Conservation (phyloP, 2,797 vertebrate genomes). For the Potorous gilbertii region DNA sequence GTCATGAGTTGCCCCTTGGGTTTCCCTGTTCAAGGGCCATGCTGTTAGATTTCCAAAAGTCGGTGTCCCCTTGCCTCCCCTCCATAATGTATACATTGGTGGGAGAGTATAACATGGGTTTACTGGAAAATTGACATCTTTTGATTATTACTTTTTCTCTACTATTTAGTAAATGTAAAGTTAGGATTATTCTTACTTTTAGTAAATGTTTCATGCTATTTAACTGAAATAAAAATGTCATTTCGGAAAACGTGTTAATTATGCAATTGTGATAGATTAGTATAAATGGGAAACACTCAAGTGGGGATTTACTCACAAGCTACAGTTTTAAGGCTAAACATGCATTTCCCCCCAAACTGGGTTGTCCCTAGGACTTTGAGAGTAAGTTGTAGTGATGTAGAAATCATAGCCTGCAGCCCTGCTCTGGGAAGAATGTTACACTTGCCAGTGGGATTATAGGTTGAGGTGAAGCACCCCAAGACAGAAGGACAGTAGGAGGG, state of each 20-base stretch:
- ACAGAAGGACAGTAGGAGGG: neutral
- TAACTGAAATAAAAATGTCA: neutral
- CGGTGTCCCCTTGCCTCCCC: neutral
- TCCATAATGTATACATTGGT: neutral
- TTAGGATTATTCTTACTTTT: neutral
- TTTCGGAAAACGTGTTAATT: neutral
- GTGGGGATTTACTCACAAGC: neutral
- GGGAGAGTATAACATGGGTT: neutral
- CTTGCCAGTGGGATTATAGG: neutral
- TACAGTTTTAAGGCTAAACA: neutral
- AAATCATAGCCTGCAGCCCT: neutral
- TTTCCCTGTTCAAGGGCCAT: neutral
- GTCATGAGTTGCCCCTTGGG: neutral
- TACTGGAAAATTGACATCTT: neutral
- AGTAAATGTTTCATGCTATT: neutral
- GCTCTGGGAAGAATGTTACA: neutral
- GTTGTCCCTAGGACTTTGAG: neutral
- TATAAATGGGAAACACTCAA: neutral
- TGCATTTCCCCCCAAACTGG: neutral
- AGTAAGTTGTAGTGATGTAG: neutral
- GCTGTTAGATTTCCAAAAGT: neutral
- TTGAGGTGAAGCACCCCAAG: neutral
- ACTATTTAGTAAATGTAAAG: neutral
- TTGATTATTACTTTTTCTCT: neutral
- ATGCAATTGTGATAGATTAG: neutral